Percentiles rank a stretch among this genome's conserved stretches.
Conservation (phyloP, 2,888 invertebrate species). For the Zelleria hepariella region DNA sequence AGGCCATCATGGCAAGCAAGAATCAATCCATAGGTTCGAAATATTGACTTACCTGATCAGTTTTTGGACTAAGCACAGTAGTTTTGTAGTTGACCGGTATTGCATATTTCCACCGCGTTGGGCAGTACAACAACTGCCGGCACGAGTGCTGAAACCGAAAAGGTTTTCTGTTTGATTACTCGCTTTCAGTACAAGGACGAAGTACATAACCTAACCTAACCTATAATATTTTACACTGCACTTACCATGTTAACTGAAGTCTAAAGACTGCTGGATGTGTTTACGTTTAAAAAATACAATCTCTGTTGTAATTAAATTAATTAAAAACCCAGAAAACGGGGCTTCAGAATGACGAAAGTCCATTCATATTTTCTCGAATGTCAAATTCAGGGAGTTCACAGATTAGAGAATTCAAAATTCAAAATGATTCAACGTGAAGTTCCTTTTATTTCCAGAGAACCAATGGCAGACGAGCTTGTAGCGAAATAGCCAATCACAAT, state of each 20-base stretch:
- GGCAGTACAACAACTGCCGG: conserved; percentile 56
- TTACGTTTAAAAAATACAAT: neutral
- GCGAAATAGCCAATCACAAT: neutral
- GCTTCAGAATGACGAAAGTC: neutral
- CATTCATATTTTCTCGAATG: neutral
- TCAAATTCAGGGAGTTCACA: neutral
- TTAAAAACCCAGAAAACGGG: neutral
- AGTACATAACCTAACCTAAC: conserved; percentile 38
- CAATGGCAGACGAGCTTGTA: neutral
- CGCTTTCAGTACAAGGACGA: conserved; percentile 28
- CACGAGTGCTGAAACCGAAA: conserved; percentile 49
- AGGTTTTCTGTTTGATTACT: conserved; percentile 10
- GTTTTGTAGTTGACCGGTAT: conserved; percentile 49
- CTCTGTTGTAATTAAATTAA: neutral
- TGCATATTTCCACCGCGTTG: conserved; percentile 60
- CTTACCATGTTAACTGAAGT: neutral
- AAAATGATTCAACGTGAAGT: neutral
- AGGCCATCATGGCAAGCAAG: neutral
- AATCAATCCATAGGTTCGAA: neutral
- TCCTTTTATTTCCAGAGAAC: neutral
- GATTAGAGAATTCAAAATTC: neutral
- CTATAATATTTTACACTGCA: neutral
- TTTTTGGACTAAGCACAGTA: conserved; percentile 33
- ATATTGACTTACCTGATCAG: conserved; percentile 40
- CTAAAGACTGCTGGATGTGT: neutral